phyloP scores from a whole-genome alignment of 2,888 invertebrate species.

The Cinara cedri region DNA sequence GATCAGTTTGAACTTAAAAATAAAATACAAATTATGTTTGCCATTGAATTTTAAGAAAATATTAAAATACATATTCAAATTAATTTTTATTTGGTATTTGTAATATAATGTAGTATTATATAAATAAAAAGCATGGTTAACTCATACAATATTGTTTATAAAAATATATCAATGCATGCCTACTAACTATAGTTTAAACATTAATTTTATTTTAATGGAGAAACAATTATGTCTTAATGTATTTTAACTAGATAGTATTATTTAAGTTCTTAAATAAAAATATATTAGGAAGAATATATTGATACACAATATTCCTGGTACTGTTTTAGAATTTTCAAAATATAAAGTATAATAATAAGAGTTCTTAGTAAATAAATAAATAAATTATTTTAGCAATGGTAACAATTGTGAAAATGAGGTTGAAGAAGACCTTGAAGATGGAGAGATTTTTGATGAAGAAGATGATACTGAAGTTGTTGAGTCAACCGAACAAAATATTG shows the following conservation, averaged over 20 bases:
- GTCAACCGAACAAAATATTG: conserved; percentile 25
- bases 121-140: no score
- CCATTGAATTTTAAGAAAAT: no score
- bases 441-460: conserved; percentile 79
- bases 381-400: conserved; percentile 58
- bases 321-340: background rate
- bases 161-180: no score
- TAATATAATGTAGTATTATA: no score
- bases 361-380: background rate
- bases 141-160: no score
- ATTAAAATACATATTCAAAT: no score
- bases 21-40: no score
- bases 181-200: no score
- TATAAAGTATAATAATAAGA: background rate
- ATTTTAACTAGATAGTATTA: background rate
- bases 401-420: conserved; percentile 55
- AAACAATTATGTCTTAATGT: background rate
- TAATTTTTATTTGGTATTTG: no score
- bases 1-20: no score
- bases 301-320: conserved; percentile 20
- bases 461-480: conserved; percentile 63
- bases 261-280: background rate
- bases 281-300: background rate
- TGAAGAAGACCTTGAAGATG: conserved; percentile 80
- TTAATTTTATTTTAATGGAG: no score